Evolutionary conservation across 1,140 invertebrate species (phyloP), one percentile per base, ranked within the genome.

Genomic region (Neodiprion virginianus): DNA sequence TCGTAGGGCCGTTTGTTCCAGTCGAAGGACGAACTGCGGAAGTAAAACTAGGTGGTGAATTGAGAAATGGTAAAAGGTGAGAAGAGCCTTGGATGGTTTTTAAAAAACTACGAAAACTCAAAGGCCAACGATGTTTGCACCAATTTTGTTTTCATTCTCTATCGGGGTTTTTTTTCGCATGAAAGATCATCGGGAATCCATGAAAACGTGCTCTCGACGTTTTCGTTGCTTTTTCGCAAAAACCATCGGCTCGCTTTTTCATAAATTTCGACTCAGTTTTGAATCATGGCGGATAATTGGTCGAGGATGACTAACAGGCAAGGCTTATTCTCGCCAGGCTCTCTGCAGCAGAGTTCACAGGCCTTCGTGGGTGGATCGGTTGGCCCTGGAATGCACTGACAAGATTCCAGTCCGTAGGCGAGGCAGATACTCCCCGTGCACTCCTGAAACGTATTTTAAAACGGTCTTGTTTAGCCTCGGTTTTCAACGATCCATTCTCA

Each of bases 401-500:
- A 99, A 12, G 97, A 98, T 88, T 98, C 96, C 85, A 99, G 91
- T 23, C 96, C 96, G 85, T 98, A 98, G 7, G 94, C 94, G 74
- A 96, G 88, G 86, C 97, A 98, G 82, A 98, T 96, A 65, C 96
- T 97, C 0, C 96, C 96, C 0, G 95, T 96, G 82, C 97, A 98
- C 87, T 97, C 95, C 94, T 95, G 76, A 3, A 84, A 85, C 80
- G 80, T 11, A 53, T 53, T 53, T 10, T 11, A 53, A 53, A 53
- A 53, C 50, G 10, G 50, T n/a, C 1, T 53, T 53, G 10, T 53
- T 53, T 53, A 11, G 10, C n/a, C n/a, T 2, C 1, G 10, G 50
- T 53, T 10, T 53, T 53, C 14, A 10, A 53, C 50, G 9, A 11
- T 69, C 17, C 17, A 11, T 23, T 23, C 17, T 69, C 21, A 40